Evolutionary conservation across 1,140 invertebrate genomes (phyloP).

Genomic region (Tetragnatha versicolor): DNA sequence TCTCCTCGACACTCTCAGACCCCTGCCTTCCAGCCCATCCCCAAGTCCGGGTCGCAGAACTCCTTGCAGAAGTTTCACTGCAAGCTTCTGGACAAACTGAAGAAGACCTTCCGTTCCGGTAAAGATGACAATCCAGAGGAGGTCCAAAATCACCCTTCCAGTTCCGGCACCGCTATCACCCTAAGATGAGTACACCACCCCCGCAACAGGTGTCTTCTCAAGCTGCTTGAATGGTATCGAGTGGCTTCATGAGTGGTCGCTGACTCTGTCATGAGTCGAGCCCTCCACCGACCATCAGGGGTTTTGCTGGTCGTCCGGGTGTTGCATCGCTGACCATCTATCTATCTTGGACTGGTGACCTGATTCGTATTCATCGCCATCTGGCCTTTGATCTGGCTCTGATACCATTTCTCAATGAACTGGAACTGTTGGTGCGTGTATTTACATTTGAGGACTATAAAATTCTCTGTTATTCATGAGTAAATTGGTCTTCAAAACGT

Average conservation of each 20-base stretch:
- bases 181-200: neutral
- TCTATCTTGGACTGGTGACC: too few relatives aligned
- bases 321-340: too few relatives aligned
- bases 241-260: neutral
- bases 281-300: too few relatives aligned
- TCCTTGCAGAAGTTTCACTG: constrained; percentile 84
- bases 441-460: too few relatives aligned
- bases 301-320: too few relatives aligned
- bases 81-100: constrained; percentile 81
- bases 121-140: constrained; percentile 21
- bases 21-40: constrained; percentile 68
- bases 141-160: neutral
- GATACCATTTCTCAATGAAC: too few relatives aligned
- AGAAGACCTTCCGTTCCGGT: constrained; percentile 64
- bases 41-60: constrained; percentile 68
- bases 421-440: too few relatives aligned
- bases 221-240: constrained; percentile 24
- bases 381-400: too few relatives aligned
- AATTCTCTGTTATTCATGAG: too few relatives aligned
- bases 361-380: too few relatives aligned
- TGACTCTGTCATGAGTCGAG: neutral
- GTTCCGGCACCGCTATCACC: neutral
- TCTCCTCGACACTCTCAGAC: constrained; percentile 32
- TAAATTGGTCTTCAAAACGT: too few relatives aligned
- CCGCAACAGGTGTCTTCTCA: neutral